Evolutionary conservation across 2,888 invertebrate genomes (phyloP).

Genomic region (Tridacna crocea): DNA sequence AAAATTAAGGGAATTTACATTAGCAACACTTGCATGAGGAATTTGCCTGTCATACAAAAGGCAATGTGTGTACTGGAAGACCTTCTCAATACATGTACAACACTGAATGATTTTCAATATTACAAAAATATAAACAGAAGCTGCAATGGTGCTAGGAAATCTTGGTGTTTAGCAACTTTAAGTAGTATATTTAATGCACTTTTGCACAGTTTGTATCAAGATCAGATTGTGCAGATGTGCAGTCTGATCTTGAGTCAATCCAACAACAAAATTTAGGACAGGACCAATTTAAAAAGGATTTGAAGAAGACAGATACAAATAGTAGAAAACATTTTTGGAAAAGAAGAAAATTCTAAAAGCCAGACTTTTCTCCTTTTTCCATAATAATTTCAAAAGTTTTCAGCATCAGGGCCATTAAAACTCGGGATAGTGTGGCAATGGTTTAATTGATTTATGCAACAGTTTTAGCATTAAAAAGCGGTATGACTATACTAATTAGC

Average conservation of each 20-base stretch:
- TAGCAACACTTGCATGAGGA: too few species aligned
- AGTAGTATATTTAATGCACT: too few species aligned
- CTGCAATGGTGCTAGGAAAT: too few species aligned
- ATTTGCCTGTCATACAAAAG: too few species aligned
- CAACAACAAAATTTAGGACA: not conserved
- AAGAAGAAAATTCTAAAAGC: not conserved
- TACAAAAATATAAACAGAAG: too few species aligned
- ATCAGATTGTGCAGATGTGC: not conserved
- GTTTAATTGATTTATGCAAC: not conserved
- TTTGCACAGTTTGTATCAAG: too few species aligned
- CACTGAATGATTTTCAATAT: too few species aligned
- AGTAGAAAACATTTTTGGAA: conserved; percentile 10
- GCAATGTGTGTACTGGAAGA: too few species aligned
- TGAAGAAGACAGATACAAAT: not conserved
- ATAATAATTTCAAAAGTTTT: not conserved
- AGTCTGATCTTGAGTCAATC: not conserved
- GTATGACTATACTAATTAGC: not conserved
- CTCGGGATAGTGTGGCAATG: not conserved
- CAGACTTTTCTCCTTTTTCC: not conserved
- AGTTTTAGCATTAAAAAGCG: not conserved
- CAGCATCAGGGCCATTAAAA: not conserved
- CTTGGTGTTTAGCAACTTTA: too few species aligned
- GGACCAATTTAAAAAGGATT: not conserved
- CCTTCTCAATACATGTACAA: too few species aligned
- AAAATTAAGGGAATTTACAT: too few species aligned